Base-by-base conservation (phyloP, 2,797 vertebrate genomes). In the Acanthornis magna region DNA sequence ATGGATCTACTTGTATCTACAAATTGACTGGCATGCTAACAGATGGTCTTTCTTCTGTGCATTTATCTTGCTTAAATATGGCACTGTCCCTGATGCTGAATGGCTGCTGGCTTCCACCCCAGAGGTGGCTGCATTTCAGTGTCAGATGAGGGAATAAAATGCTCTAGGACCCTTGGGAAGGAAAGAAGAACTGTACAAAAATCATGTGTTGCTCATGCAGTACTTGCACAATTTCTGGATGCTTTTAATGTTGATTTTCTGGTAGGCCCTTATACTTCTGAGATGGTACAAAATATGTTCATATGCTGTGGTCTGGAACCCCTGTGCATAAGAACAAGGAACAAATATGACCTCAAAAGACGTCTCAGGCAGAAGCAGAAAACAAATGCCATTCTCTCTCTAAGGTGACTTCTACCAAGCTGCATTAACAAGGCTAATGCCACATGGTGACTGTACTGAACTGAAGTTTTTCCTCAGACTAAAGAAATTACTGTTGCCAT, bases 91-190 rank as follows among this genome's bases (percentile, higher is more conserved):
- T 91, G 62, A 92, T 10, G 16, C 66, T 36, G 72, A 95, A 89
- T 91, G 87, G 92, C 75, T 78, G 53, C 58, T 82, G 65, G 88
- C 95, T 95, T 96, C 92, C 53, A 91, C 94, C 84, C 88, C 92
- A 95, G 94, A 92, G 91, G 96, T 96, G 94, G 93, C 79, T 95
- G 73, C 89, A 79, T 93, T 97, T 96, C 93, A 92, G 78, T 89
- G 88, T 96, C 84, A 95, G 65, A 96, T 92, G 86, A 96, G 30
- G 65, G 62, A 91, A 92, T 92, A 94, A 90, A 93, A 88, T 67
- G 15, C 90, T 93, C 40, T 82, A 63, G 48, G 88, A 93, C 75
- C 53, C 61, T 89, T 66, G 36, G 60, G 40, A 30, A 74, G 11
- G 50, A 76, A 92, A 84, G 73, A 93, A 87, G 51, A 92, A 74